Evolutionary conservation across 2,113 vertebrate genomes (phyloP).

Genomic region (Speoplatyrhinus poulsoni): DNA sequence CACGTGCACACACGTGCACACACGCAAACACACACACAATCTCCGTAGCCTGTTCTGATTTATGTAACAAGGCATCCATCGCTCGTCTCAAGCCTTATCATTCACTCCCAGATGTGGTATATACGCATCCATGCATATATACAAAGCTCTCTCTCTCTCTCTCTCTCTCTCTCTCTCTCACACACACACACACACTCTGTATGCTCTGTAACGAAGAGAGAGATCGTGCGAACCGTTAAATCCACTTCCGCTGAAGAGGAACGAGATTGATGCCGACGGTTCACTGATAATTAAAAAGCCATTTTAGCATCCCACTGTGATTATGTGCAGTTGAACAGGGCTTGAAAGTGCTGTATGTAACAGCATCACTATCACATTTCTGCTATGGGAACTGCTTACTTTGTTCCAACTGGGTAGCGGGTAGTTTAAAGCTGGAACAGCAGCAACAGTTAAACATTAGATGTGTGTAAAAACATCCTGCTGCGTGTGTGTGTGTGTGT

Average conservation of each 20-base stretch:
- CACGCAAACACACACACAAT: neutral
- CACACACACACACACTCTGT: neutral
- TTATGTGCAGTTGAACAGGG: neutral
- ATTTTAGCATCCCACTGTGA: neutral
- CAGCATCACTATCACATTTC: neutral
- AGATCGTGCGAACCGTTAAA: constrained; percentile 11
- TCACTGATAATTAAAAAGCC: constrained; percentile 17
- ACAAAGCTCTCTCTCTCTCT: constrained; percentile 19
- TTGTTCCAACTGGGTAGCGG: neutral
- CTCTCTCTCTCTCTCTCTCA: neutral
- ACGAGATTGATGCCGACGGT: constrained; percentile 18
- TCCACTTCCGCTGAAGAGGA: neutral
- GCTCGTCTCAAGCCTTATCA: constrained; percentile 48
- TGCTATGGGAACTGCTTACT: neutral
- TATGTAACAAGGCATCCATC: constrained; percentile 38
- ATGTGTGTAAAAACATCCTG: neutral
- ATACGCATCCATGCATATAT: constrained; percentile 9
- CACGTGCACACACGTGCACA: neutral
- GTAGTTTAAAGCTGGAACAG: neutral
- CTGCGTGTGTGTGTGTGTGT: neutral
- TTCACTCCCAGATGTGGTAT: constrained; percentile 47
- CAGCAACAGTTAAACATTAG: neutral
- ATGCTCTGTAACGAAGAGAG: neutral
- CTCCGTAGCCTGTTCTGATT: constrained; percentile 34
- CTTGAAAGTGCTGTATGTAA: neutral